A percentile compares a stretch with the other conserved stretches of the same genome.
Evolutionary conservation across 2,113 vertebrate species (phyloP).

Genomic region (Strix uralensis): DNA sequence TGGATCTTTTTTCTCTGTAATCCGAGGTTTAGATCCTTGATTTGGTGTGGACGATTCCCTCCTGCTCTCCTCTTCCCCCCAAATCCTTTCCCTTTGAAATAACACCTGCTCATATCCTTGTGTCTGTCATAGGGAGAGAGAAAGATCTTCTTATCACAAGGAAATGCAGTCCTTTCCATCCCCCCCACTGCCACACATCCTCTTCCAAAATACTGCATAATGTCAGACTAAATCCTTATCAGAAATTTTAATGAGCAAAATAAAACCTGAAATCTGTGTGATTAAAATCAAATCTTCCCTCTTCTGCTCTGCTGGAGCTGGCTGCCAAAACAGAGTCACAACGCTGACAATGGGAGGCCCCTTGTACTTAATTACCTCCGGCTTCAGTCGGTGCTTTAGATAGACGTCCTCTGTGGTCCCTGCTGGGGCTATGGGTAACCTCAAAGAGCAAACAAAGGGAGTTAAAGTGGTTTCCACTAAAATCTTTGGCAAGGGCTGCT

Average conservation of each 20-base stretch:
- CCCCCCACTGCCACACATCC: slow-evolving; percentile 37
- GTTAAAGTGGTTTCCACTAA: slow-evolving; percentile 6
- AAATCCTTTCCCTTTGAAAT: slow-evolving; percentile 34
- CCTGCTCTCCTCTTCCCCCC: slow-evolving; percentile 2
- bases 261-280: slow-evolving; percentile 79
- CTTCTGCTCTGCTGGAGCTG: slow-evolving; percentile 71
- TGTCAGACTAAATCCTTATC: slow-evolving; percentile 79
- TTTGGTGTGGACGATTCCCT: slow-evolving; percentile 39
- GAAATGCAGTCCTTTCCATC: background rate
- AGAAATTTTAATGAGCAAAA: slow-evolving; percentile 82
- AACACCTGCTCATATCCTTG: slow-evolving; percentile 51
- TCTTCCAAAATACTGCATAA: slow-evolving; percentile 69
- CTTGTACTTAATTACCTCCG: slow-evolving; percentile 74
- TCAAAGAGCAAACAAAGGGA: slow-evolving; percentile 36
- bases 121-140: slow-evolving; percentile 9
- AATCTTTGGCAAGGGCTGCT: background rate
- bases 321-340: slow-evolving; percentile 62
- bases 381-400: slow-evolving; percentile 48
- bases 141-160: background rate
- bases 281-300: slow-evolving; percentile 81
- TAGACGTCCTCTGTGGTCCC: slow-evolving; percentile 28
- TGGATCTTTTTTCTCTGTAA: slow-evolving; percentile 37
- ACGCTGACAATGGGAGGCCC: slow-evolving; percentile 62
- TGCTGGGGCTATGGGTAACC: slow-evolving; percentile 34
- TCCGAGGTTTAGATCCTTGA: slow-evolving; percentile 26